Base-by-base conservation (phyloP, 1,140 invertebrate genomes). In the Orchestia grillus region DNA sequence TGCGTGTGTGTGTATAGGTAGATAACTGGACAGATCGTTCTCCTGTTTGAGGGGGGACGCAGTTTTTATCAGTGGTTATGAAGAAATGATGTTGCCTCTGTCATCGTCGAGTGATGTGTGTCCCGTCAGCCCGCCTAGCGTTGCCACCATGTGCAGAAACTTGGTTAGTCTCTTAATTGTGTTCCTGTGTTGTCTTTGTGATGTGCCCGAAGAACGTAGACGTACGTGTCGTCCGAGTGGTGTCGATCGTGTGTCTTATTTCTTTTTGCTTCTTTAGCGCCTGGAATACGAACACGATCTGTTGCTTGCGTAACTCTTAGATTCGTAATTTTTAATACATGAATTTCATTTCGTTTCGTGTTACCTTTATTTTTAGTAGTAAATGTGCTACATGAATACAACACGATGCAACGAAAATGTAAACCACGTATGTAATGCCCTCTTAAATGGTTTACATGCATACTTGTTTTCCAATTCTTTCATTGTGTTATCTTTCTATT, bases 71-170 rank as follows among this genome's bases (percentile, higher is more conserved):
- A 41, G 92, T 94, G 92, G 92, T 47, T 6, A 44, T 94, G 43
- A 45, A 94, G 92, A 94, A 94, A 94, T 94, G 36, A 47, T 94
- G 92, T 94, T 94, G 44, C 92, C 92, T 40, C 92, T 94, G 92
- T 47, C 92, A 44, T 45, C 92, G 19, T 44, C 92, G 47, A 94
- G 92, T 94, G 92, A 94, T 94, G 92, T 47, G 90, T 92, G 3
- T 42, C 90, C 90, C 36, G 0, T 19, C 19, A 44, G 28, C 40
- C 92, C 47, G 92, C 92, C 92, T 94, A 94, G 44, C 92, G 15
- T 45, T 94, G 92, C 40, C 92, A 44, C 92, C 92, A 94, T 94
- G 92, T 94, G 92, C 92, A 94, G 19, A 94, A 45, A 42, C 44
- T 94, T 47, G 92, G 92, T 94, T 45, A 94, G 92, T 94, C 40